phyloP scores from a whole-genome alignment of 2,888 invertebrate species.

The Emmelina monodactyla region DNA sequence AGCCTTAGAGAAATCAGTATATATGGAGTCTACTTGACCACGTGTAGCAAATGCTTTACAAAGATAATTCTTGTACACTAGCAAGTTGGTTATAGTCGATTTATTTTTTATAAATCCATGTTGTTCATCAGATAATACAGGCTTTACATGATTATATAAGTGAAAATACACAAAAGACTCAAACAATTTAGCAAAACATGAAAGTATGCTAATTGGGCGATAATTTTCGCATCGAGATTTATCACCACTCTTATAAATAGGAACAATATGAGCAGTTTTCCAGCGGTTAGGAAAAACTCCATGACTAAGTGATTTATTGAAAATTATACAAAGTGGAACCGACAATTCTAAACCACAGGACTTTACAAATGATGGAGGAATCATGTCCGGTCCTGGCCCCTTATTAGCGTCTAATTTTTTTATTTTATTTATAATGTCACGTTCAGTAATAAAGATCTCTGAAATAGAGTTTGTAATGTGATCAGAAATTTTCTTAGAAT shows the following conservation, averaged over 20 bases:
- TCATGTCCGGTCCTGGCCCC: constrained; percentile 3
- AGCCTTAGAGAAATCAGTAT: constrained; percentile 9
- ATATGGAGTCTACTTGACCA: constrained; percentile 8
- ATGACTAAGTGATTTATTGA: constrained; percentile 3
- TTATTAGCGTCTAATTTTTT: constrained; percentile 3
- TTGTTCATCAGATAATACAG: constrained; percentile 3
- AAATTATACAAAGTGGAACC: not conserved
- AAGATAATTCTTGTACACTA: constrained; percentile 4
- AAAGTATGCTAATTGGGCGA: constrained; percentile 8
- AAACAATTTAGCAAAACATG: constrained; percentile 7
- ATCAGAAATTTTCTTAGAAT: too few relatives aligned
- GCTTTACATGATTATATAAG: constrained; percentile 7
- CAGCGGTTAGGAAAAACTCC: constrained; percentile 4
- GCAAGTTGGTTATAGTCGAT: constrained; percentile 5
- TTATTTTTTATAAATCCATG: constrained; percentile 8
- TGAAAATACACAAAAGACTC: constrained; percentile 6
- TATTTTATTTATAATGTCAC: constrained; percentile 3
- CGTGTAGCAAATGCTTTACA: constrained; percentile 1
- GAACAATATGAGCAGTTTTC: constrained; percentile 8
- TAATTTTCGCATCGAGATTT: constrained; percentile 5
- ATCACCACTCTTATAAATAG: constrained; percentile 6
- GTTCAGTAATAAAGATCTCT: not conserved
- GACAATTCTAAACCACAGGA: not conserved
- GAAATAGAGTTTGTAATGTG: not conserved
- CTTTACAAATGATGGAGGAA: constrained; percentile 5